Evolutionary conservation across 2,113 vertebrate species (phyloP).

Genomic region (Stegastes partitus): DNA sequence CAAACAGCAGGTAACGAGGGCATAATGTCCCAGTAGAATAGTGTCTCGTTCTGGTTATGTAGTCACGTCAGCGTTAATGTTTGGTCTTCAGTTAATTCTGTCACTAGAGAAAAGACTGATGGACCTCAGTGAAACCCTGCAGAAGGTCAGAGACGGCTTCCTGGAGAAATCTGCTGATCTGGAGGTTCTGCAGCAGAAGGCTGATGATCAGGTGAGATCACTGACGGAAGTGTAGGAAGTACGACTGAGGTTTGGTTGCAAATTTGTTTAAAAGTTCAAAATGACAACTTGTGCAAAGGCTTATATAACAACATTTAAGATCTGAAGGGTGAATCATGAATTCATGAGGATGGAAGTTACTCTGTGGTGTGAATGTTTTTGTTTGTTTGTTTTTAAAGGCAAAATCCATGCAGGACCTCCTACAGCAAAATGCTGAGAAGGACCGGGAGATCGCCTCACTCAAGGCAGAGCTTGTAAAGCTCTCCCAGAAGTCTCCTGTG

Average conservation of each 20-base stretch:
- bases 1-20: conserved; percentile 86
- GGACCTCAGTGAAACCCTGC: conserved; percentile 81
- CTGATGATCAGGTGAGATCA: conserved; percentile 70
- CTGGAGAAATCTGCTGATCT: conserved; percentile 75
- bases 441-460: conserved; percentile 81
- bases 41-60: neutral
- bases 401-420: conserved; percentile 69
- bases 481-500: conserved; percentile 68
- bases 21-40: neutral
- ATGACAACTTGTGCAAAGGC: neutral
- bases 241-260: too few relatives aligned
- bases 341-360: neutral
- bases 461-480: conserved; percentile 78
- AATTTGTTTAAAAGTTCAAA: too few relatives aligned
- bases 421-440: conserved; percentile 77
- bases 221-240: neutral
- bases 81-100: conserved; percentile 83
- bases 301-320: neutral
- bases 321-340: too few relatives aligned
- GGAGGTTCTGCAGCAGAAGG: conserved; percentile 68
- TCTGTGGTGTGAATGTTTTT: neutral
- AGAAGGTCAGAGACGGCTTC: conserved; percentile 80
- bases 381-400: conserved; percentile 15
- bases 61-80: neutral
- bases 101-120: conserved; percentile 85